A percentile compares a stretch with the other conserved stretches of the same genome.
phyloP scores from a whole-genome alignment of 2,113 vertebrate genomes.

The Craseonycteris thonglongyai region DNA sequence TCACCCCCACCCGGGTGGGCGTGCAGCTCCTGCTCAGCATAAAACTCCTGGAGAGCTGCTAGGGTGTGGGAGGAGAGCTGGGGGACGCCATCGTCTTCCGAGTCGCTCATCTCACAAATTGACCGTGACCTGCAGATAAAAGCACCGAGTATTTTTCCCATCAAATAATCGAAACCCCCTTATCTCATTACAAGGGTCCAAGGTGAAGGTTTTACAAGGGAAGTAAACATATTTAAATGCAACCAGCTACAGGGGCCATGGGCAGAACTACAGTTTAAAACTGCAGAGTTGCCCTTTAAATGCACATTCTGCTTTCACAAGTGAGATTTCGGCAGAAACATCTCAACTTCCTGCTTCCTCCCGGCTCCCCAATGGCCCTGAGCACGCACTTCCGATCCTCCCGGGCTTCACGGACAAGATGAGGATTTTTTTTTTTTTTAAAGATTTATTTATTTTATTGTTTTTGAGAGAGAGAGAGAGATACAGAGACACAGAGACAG shows the following conservation, averaged over 20 bases:
- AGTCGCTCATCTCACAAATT: conserved; percentile 81
- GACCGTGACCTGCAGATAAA: neutral
- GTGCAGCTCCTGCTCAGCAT: conserved; percentile 80
- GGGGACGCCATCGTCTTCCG: conserved; percentile 83
- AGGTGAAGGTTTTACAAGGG: neutral
- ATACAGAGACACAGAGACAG: no score
- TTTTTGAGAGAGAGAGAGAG: no score
- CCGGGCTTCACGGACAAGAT: neutral
- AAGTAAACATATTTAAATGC: neutral
- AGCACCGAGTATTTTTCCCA: neutral
- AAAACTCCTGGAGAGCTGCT: conserved; percentile 93
- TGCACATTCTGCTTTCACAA: neutral
- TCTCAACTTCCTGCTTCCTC: neutral
- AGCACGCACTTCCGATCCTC: neutral
- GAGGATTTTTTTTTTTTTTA: no score
- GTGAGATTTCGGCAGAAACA: neutral
- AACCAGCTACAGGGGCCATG: neutral
- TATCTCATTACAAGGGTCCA: neutral
- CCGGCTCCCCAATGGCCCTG: neutral
- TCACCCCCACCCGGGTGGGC: conserved; percentile 40
- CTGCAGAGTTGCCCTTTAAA: neutral
- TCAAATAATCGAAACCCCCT: neutral
- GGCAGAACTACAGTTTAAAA: neutral
- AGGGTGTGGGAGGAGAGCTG: conserved; percentile 87
- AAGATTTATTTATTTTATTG: no score